Evolutionary conservation across 2,113 vertebrate genomes (phyloP).

Genomic region (Campylomormyrus tamandua): DNA sequence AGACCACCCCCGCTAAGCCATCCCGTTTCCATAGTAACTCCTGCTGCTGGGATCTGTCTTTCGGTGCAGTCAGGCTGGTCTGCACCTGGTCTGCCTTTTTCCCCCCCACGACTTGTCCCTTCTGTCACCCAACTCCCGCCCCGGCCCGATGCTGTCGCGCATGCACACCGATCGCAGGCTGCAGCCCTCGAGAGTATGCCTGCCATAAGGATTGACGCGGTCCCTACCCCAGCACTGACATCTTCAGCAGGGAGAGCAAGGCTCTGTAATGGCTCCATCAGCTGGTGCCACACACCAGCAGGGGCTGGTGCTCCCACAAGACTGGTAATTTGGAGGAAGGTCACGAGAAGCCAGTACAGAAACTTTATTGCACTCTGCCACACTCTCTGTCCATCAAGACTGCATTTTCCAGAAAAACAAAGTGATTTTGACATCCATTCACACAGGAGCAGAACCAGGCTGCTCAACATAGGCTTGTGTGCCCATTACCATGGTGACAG

Average conservation of each 20-base stretch:
- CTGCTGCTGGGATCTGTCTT: conserved; percentile 45
- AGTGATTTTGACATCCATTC: not conserved
- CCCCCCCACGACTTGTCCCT: not conserved
- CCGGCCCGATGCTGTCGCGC: not conserved
- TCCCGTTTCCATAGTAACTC: conserved; percentile 65
- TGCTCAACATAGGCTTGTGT: not conserved
- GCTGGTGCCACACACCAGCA: not conserved
- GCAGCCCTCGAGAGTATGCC: not conserved
- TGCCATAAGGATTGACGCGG: not conserved
- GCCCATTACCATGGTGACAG: not conserved
- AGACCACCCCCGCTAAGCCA: conserved; percentile 47
- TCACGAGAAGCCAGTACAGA: not conserved
- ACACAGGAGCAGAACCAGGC: not conserved
- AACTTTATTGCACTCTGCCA: conserved; percentile 5
- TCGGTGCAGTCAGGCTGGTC: conserved; percentile 31
- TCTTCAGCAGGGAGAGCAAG: not conserved
- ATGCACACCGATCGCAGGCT: not conserved
- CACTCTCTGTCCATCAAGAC: not conserved
- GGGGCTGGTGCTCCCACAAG: not conserved
- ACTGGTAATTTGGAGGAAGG: not conserved
- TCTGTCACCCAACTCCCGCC: not conserved
- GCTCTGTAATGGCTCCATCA: not conserved
- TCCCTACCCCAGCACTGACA: not conserved
- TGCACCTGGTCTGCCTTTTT: conserved; percentile 29
- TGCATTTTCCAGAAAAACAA: not conserved